phyloP scores from a whole-genome alignment of 2,797 vertebrate genomes.

The Lates japonicus region DNA sequence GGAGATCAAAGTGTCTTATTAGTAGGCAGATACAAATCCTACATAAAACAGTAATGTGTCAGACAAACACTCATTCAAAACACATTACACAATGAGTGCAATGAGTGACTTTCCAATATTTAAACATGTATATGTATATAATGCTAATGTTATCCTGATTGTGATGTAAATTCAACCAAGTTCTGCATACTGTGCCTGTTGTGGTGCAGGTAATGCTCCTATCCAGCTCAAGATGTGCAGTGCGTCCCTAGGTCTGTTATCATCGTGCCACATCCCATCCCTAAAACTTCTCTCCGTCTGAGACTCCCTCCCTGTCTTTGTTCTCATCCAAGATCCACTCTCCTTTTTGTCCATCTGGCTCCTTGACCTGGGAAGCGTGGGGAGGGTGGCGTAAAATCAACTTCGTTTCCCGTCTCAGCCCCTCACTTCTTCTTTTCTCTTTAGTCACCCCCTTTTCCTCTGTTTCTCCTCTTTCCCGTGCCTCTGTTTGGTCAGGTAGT shows the following conservation, averaged over 20 bases:
- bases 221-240: too few relatives aligned
- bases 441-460: background rate
- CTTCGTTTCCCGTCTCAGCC: conserved; percentile 28
- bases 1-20: conserved; percentile 64
- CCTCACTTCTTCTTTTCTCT: conserved; percentile 15
- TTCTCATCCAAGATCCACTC: conserved; percentile 13
- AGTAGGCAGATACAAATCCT: conserved; percentile 41
- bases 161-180: background rate
- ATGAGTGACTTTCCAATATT: background rate
- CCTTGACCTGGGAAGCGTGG: conserved; percentile 40
- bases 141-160: too few relatives aligned
- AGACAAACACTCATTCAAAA: conserved; percentile 12
- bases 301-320: conserved; percentile 13
- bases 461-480: background rate
- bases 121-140: too few relatives aligned
- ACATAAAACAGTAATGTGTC: conserved; percentile 35
- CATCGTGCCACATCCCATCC: background rate
- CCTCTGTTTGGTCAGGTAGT: conserved; percentile 38
- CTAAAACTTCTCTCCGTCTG: background rate
- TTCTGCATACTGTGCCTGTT: background rate
- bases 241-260: too few relatives aligned
- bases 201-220: too few relatives aligned
- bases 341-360: conserved; percentile 16
- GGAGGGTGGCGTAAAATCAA: conserved; percentile 25
- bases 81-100: background rate